Conservation (phyloP, 2,888 invertebrate genomes). For the Molorchus minor region DNA sequence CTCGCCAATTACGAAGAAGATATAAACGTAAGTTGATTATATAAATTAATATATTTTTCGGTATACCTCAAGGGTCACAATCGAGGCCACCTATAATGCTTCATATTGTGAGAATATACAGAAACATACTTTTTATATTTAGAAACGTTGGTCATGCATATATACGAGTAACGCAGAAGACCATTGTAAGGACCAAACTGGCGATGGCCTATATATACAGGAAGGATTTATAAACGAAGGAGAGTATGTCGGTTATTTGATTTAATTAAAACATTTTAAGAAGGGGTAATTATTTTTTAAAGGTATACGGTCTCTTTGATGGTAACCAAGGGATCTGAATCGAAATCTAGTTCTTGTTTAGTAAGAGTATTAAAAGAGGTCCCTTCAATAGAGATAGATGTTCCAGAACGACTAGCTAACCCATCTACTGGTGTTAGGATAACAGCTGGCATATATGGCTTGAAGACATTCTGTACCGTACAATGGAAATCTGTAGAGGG, state of each 20-base stretch:
- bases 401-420: not conserved
- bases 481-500: constrained; percentile 1
- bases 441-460: constrained; percentile 1
- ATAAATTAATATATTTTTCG: not conserved
- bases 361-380: constrained; percentile 7
- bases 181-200: not conserved
- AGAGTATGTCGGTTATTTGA: too few species aligned
- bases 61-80: not conserved
- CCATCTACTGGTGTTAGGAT: constrained; percentile 6
- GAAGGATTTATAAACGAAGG: constrained; percentile 14
- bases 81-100: not conserved
- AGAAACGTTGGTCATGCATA: constrained; percentile 6
- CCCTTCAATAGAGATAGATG: constrained; percentile 16
- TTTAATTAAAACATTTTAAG: not conserved
- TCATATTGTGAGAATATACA: not conserved
- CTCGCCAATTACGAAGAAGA: constrained; percentile 28
- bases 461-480: constrained; percentile 9
- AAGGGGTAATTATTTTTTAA: constrained; percentile 1
- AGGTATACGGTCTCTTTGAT: constrained; percentile 8
- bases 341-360: not conserved
- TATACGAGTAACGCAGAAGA: not conserved
- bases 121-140: not conserved
- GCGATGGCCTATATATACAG: constrained; percentile 5
- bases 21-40: constrained; percentile 4
- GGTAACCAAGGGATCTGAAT: constrained; percentile 2